Evolutionary conservation across 2,888 invertebrate species (phyloP).

Genomic region (Melanophora roralis): DNA sequence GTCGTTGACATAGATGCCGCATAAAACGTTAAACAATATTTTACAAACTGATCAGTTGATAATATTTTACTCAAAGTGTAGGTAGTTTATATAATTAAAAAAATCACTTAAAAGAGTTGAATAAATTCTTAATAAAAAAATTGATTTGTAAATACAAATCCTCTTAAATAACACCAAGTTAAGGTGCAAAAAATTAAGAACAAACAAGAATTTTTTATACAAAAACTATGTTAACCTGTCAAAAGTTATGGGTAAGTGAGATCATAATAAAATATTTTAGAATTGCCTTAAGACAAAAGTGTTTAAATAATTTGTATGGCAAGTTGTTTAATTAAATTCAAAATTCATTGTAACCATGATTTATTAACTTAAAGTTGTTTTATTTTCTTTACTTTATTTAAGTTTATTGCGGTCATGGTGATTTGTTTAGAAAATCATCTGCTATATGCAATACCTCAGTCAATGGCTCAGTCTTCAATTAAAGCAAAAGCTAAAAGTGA

Average conservation of each 20-base stretch:
- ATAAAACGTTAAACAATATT: constrained; percentile 69
- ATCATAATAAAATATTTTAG: constrained; percentile 23
- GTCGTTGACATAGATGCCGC: constrained; percentile 41
- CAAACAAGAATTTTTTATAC: not conserved
- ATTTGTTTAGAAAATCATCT: constrained; percentile 10
- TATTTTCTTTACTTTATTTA: not conserved
- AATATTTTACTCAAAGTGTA: constrained; percentile 66
- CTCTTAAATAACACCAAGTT: not conserved
- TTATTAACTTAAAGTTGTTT: not conserved
- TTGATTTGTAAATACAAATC: not conserved
- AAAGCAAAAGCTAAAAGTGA: not conserved
- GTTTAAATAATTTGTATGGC: not conserved
- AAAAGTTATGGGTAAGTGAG: constrained; percentile 59
- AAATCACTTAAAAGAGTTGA: not conserved
- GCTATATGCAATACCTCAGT: constrained; percentile 2
- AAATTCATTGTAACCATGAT: not conserved
- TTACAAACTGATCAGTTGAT: constrained; percentile 68
- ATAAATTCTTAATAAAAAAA: constrained; percentile 44
- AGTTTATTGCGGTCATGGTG: constrained; percentile 9
- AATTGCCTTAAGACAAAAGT: not conserved
- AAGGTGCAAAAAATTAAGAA: constrained; percentile 35
- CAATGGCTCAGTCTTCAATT: constrained; percentile 11
- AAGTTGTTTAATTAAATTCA: not conserved
- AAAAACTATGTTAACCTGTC: constrained; percentile 60
- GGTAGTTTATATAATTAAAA: constrained; percentile 45